phyloP scores from a whole-genome alignment of 2,113 vertebrate genomes.

The Brachyistius frenatus region DNA sequence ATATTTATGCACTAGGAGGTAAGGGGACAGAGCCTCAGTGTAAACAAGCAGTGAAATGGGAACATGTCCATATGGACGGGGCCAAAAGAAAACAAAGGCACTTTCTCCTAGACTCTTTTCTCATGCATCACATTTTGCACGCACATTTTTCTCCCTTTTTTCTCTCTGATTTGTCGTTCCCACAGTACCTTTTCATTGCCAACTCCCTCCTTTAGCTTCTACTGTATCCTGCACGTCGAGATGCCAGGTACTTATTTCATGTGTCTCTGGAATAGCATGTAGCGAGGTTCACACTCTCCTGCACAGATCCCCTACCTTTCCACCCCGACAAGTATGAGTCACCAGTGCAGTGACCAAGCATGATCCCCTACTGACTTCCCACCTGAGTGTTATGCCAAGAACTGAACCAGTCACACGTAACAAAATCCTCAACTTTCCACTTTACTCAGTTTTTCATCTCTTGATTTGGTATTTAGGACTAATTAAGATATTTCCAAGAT shows the following conservation, averaged over 20 bases:
- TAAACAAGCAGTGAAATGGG: slow-evolving; percentile 60
- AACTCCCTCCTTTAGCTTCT: neutral
- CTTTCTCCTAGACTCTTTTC: neutral
- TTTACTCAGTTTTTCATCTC: slow-evolving; percentile 12
- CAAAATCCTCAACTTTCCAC: slow-evolving; percentile 9
- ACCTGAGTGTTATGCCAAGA: slow-evolving; percentile 14
- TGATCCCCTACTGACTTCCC: slow-evolving; percentile 11
- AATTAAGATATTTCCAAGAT: slow-evolving; percentile 29
- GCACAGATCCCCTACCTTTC: neutral
- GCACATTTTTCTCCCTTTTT: neutral
- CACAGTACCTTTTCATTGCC: neutral
- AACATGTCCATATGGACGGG: slow-evolving; percentile 34
- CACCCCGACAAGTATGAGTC: slow-evolving; percentile 16
- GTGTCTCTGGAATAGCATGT: neutral
- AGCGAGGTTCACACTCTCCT: neutral
- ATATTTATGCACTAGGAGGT: slow-evolving; percentile 71
- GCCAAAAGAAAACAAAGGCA: slow-evolving; percentile 26
- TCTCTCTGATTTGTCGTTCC: neutral
- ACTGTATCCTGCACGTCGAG: neutral
- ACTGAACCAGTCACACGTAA: neutral
- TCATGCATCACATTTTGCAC: slow-evolving; percentile 2
- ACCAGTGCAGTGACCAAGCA: slow-evolving; percentile 26
- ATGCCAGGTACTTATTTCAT: neutral
- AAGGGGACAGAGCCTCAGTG: slow-evolving; percentile 47
- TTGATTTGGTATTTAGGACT: slow-evolving; percentile 13